These are phyloP conservation scores for Loxodonta africana DNA, from an alignment of 2,113 vertebrate species.

Conservation along the genomic window DNA sequence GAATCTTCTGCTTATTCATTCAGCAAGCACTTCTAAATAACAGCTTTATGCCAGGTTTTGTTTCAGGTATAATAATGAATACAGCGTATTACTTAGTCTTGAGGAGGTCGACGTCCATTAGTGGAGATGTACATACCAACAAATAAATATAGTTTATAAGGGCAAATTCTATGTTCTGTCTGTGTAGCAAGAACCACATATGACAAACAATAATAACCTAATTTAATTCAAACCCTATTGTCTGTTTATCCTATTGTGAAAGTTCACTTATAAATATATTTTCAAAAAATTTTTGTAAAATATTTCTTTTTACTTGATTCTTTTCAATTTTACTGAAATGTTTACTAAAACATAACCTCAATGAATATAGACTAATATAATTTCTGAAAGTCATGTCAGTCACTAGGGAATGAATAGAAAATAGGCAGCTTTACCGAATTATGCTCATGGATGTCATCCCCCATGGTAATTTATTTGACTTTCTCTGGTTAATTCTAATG, in stretches of 20 bases:
- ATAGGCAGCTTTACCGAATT: conserved; percentile 8
- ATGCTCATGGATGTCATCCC: not conserved
- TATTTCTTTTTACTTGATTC: not conserved
- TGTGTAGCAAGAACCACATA: not conserved
- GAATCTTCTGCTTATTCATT: conserved; percentile 21
- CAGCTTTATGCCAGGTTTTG: not conserved
- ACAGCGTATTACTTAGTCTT: not conserved
- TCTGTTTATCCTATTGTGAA: conserved; percentile 23
- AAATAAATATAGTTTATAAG: not conserved
- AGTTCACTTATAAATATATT: conserved; percentile 14
- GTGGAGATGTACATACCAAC: not conserved
- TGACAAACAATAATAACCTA: conserved; percentile 26
- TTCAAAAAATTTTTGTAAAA: conserved; percentile 7
- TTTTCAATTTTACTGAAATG: conserved; percentile 48
- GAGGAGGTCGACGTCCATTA: not conserved
- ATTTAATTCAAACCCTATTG: conserved; percentile 55
- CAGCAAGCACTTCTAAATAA: not conserved
- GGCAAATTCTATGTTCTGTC: not conserved
- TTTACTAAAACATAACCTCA: conserved; percentile 15
- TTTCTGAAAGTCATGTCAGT: not conserved
- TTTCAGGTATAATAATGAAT: conserved; percentile 47
- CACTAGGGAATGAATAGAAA: not conserved
- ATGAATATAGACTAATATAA: not conserved
- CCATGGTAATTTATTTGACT: not conserved
- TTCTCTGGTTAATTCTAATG: conserved; percentile 15